Base-by-base conservation (phyloP, 2,888 invertebrate genomes). In the Pristionchus maxplancki region DNA sequence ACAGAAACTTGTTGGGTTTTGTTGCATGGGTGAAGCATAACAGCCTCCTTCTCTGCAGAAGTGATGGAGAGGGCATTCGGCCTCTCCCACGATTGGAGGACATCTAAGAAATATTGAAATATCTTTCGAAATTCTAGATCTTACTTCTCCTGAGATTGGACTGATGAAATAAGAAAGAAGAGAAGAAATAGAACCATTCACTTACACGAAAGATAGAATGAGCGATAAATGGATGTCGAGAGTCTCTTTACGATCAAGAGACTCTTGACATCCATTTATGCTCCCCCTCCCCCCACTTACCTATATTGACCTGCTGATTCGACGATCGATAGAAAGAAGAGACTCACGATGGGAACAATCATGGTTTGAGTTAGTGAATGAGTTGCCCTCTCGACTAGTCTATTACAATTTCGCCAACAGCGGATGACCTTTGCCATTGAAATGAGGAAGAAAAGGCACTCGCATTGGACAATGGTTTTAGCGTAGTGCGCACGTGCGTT, bases 1-100 rank as follows among this genome's bases (percentile, higher is more conserved):
- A 31, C 86, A 87, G 71, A 87, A 87, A 15, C 48, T 48, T 17
- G 86, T 71, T 8, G 86, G 86, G 31, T 87, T 44, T 0, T 15
- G 28, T 58, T 87, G 86, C 48, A 48, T 71, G 31, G 37, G 71
- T 20, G 86, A 87, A 1, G 86, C 86, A 62, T 87, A 87, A 24
- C 86, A 87, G 5, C 86, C 86, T 5, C 71, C 71, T 11, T 87
- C 71, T 20, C 67, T 67, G 50, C 86, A 87, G 71, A 87, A 87
- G 17, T 87, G 86, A 48, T 87, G 31, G 31, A 87, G 44, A 15
- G 86, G 86, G 24, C 86, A 87, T 48, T 87, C 86, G 17, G 86
- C 86, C 71, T 87, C 86, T 1, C 86, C 86, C 28, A 87, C 48
- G 13, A 87, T n/a, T 0, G 86, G 48, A 6, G 86, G 86, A 50